A percentile compares a stretch with the other conserved stretches of the same genome.
Evolutionary conservation across 2,113 vertebrate genomes (phyloP).

Genomic region (Nannobrachium achirus): DNA sequence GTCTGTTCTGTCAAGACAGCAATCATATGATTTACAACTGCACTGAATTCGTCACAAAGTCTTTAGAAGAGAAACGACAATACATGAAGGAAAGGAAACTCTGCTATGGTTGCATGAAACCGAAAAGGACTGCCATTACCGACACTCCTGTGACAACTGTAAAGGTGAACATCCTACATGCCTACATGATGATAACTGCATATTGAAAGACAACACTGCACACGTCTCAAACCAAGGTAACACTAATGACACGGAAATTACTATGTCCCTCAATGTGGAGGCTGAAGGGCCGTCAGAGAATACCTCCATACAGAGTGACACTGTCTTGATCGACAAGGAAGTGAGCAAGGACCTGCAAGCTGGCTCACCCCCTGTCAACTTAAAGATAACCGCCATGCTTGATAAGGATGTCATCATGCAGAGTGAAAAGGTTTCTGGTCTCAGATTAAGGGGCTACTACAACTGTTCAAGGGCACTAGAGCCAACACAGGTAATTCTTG

Average conservation of each 20-base stretch:
- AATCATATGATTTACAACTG: no score
- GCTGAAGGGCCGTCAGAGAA: no score
- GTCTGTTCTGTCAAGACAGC: no score
- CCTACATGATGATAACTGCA: background rate
- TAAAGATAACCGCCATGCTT: background rate
- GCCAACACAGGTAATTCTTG: no score
- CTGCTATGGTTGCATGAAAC: no score
- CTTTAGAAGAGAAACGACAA: background rate
- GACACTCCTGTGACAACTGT: slow-evolving; percentile 4
- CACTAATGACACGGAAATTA: background rate
- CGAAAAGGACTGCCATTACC: slow-evolving; percentile 4
- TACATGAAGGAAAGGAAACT: no score
- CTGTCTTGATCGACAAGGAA: slow-evolving; percentile 6
- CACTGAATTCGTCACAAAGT: no score
- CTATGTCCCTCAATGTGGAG: no score
- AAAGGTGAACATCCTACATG: background rate
- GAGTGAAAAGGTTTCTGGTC: no score
- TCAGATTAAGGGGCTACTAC: no score
- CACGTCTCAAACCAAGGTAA: background rate
- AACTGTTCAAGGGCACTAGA: no score
- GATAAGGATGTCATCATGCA: background rate
- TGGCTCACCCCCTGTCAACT: background rate
- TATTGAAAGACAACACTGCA: background rate
- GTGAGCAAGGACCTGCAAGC: background rate
- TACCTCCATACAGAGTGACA: no score